A percentile compares a stretch with the other conserved stretches of the same genome.
Evolutionary conservation across 2,888 invertebrate species (phyloP).

Genomic region (Polylopha cassiicola): DNA sequence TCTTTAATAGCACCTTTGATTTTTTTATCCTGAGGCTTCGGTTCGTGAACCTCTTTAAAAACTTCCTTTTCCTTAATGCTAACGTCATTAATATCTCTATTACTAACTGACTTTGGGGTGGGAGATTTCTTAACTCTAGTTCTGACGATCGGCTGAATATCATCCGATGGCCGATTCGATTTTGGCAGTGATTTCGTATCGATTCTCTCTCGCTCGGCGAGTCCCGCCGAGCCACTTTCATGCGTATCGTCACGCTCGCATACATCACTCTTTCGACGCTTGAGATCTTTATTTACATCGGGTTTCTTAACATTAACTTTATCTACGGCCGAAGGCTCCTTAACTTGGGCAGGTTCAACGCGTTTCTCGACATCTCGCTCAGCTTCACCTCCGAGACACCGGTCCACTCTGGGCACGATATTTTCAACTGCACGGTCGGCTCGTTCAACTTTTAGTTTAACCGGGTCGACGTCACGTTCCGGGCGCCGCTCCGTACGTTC

Average conservation of each 20-base stretch:
- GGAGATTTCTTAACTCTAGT: constrained; percentile 58
- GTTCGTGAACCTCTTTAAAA: constrained; percentile 20
- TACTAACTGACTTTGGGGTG: constrained; percentile 56
- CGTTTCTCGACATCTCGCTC: background rate
- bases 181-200: constrained; percentile 53
- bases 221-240: constrained; percentile 34
- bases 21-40: constrained; percentile 19
- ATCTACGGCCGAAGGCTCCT: constrained; percentile 21
- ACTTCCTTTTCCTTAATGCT: constrained; percentile 40
- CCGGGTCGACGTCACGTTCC: constrained; percentile 7
- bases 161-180: constrained; percentile 45
- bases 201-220: constrained; percentile 37
- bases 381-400: constrained; percentile 2
- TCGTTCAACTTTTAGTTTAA: background rate
- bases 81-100: constrained; percentile 41
- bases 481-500: too few relatives aligned
- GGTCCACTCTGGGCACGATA: constrained; percentile 18
- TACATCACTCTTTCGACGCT: constrained; percentile 31
- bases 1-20: constrained; percentile 24
- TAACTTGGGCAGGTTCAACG: constrained; percentile 7
- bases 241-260: constrained; percentile 33
- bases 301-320: constrained; percentile 29
- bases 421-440: background rate
- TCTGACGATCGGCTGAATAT: constrained; percentile 52
- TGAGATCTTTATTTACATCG: constrained; percentile 35